A percentile compares a stretch with the other conserved stretches of the same genome.
Evolutionary conservation across 2,888 invertebrate species (phyloP).

Genomic region (Latrodectus elegans): DNA sequence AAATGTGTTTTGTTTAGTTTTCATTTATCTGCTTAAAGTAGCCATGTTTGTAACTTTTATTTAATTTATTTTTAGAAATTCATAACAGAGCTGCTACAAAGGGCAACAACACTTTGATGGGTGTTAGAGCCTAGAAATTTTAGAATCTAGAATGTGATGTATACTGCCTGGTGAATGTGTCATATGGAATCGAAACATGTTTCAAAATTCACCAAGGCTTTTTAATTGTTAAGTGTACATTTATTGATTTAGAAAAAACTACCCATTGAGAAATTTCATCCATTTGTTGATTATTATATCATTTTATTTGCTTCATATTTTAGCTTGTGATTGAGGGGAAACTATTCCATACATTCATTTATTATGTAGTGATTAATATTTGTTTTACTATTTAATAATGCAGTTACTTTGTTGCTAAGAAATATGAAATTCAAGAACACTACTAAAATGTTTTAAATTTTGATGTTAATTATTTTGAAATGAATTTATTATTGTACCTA

Average conservation of each 20-base stretch:
- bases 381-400: too few relatives aligned
- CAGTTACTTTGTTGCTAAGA: too few relatives aligned
- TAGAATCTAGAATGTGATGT: conserved; percentile 42
- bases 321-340: too few relatives aligned
- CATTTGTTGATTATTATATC: background rate
- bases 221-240: conserved; percentile 50
- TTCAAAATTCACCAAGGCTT: conserved; percentile 24
- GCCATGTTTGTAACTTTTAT: background rate
- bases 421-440: too few relatives aligned
- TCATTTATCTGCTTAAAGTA: background rate
- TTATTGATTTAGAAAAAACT: conserved; percentile 16
- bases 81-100: conserved; percentile 62
- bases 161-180: conserved; percentile 28
- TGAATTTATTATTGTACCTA: too few relatives aligned
- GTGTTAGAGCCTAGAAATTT: conserved; percentile 44
- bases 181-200: conserved; percentile 16
- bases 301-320: background rate
- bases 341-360: too few relatives aligned
- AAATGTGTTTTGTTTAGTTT: background rate
- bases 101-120: conserved; percentile 61
- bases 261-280: background rate
- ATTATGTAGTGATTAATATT: too few relatives aligned
- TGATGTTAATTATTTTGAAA: too few relatives aligned
- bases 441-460: too few relatives aligned
- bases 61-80: conserved; percentile 35